Evolutionary conservation across 1,140 invertebrate genomes (phyloP).

Genomic region (Neodiprion fabricii): DNA sequence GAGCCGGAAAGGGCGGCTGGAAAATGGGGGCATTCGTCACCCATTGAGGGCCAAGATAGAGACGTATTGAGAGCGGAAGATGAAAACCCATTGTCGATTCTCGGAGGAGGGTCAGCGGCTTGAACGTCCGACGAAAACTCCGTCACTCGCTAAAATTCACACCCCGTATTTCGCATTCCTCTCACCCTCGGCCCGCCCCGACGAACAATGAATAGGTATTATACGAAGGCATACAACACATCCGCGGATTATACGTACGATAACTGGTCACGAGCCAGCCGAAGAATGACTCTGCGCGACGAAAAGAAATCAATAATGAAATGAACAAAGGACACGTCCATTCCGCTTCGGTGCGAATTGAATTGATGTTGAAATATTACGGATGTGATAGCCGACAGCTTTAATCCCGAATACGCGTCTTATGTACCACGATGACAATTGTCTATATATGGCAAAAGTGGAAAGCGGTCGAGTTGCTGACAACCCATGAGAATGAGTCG

Average conservation of each 20-base stretch:
- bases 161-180: neutral
- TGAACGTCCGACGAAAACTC: constrained; percentile 25
- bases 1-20: neutral
- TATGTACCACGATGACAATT: too few species aligned
- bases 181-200: neutral
- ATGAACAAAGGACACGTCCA: neutral
- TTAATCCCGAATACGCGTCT: too few species aligned
- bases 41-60: constrained; percentile 40
- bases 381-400: too few species aligned
- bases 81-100: constrained; percentile 49
- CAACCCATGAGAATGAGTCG: too few species aligned
- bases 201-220: neutral
- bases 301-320: neutral
- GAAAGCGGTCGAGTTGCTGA: too few species aligned
- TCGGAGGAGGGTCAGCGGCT: constrained; percentile 32
- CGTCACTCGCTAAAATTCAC: neutral
- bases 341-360: neutral
- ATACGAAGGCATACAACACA: too few species aligned
- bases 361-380: too few species aligned
- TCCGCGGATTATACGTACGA: too few species aligned
- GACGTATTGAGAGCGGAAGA: constrained; percentile 47
- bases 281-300: neutral
- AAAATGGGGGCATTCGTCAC: constrained; percentile 30
- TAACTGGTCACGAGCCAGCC: too few species aligned
- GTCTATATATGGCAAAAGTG: too few species aligned